Conservation (phyloP, 2,113 vertebrate species). For the Pica pica region DNA sequence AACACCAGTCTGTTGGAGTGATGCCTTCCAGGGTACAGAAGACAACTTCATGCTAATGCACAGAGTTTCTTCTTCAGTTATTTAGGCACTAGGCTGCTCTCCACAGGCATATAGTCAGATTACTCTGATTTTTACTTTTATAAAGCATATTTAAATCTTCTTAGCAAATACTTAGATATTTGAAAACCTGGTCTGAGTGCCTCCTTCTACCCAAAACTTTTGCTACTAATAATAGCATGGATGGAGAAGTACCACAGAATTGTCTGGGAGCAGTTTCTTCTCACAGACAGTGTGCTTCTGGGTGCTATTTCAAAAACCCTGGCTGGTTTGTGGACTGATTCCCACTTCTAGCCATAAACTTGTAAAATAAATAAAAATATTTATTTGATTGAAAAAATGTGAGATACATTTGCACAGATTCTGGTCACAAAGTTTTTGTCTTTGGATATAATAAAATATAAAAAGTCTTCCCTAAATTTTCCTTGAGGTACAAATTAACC, state of each 20-base stretch:
- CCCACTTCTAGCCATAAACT: neutral
- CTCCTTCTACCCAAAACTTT: neutral
- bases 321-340: neutral
- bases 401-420: neutral
- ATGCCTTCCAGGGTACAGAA: accelerated
- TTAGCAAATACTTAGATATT: neutral
- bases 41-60: neutral
- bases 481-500: neutral
- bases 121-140: neutral
- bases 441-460: neutral
- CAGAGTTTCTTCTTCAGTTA: neutral
- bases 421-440: neutral
- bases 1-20: neutral
- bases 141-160: neutral
- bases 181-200: neutral
- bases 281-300: neutral
- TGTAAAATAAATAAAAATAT: neutral
- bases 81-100: neutral
- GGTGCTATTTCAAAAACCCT: neutral
- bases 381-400: neutral
- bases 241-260: neutral
- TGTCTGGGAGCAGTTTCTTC: neutral
- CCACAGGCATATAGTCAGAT: neutral
- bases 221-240: neutral
- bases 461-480: neutral